Evolutionary conservation across 2,888 invertebrate genomes (phyloP).

Genomic region (Caenorhabditis imperialis): DNA sequence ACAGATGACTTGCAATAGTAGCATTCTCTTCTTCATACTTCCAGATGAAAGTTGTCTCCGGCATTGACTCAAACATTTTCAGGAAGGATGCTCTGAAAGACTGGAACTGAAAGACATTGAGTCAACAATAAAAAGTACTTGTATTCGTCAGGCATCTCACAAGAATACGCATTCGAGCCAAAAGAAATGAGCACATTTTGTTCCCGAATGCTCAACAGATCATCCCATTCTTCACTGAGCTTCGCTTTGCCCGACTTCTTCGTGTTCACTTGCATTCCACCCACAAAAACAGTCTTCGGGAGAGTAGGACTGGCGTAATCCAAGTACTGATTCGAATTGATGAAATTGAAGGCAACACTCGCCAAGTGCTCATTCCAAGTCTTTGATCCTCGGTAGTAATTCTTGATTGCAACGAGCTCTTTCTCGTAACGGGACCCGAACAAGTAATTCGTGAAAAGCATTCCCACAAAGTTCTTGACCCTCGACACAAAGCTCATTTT

Average conservation of each 20-base stretch:
- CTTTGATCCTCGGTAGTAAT: constrained; percentile 20
- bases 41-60: constrained; percentile 56
- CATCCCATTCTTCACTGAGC: constrained; percentile 40
- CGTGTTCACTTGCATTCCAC: constrained; percentile 52
- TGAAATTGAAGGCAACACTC: constrained; percentile 35
- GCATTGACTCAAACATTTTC: constrained; percentile 47
- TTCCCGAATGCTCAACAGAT: constrained; percentile 24
- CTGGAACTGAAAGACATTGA: no score
- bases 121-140: no score
- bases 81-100: constrained; percentile 29
- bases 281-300: constrained; percentile 49
- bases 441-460: constrained; percentile 29
- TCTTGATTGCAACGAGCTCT: constrained; percentile 20
- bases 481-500: constrained; percentile 32
- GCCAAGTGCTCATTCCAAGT: constrained; percentile 40
- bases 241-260: constrained; percentile 24
- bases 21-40: constrained; percentile 55
- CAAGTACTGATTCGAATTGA: constrained; percentile 47
- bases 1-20: constrained; percentile 27
- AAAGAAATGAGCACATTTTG: constrained; percentile 55
- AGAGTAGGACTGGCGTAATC: constrained; percentile 48
- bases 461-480: constrained; percentile 18
- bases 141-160: constrained; percentile 46
- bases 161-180: constrained; percentile 49
- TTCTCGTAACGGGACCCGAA: constrained; percentile 7